phyloP scores from a whole-genome alignment of 2,888 invertebrate genomes.

The Phlogophora meticulosa region DNA sequence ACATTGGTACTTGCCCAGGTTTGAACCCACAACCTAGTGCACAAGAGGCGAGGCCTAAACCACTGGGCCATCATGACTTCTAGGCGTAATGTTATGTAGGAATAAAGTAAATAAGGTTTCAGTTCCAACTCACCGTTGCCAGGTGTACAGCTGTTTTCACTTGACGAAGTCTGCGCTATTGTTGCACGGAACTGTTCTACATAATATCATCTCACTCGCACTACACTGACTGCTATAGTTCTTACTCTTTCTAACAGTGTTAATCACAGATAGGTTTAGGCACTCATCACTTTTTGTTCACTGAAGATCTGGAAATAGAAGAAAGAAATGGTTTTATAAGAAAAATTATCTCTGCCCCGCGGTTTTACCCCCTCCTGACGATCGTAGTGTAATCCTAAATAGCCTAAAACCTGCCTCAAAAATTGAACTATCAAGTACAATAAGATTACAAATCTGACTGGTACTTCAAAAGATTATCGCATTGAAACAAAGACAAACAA shows the following conservation, averaged over 20 bases:
- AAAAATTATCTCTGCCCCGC: no score
- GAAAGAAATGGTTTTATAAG: slow-evolving; percentile 3
- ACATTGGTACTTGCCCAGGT: no score
- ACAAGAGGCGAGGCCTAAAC: no score
- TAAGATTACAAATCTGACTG: no score
- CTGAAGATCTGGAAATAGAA: slow-evolving; percentile 53
- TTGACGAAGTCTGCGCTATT: slow-evolving; percentile 48
- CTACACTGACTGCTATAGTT: slow-evolving; percentile 43
- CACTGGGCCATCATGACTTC: no score
- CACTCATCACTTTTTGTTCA: slow-evolving; percentile 55
- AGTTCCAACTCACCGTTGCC: slow-evolving; percentile 44
- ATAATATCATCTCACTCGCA: slow-evolving; percentile 61
- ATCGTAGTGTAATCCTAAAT: no score
- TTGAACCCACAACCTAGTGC: no score
- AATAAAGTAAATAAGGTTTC: neutral
- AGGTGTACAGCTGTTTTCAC: slow-evolving; percentile 50
- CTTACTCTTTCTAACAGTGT: slow-evolving; percentile 52
- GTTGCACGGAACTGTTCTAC: slow-evolving; percentile 53
- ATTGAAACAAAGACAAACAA: no score
- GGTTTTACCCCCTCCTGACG: no score
- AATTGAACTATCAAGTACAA: no score
- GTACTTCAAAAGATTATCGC: no score
- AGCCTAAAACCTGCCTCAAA: neutral
- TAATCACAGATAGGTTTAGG: slow-evolving; percentile 54
- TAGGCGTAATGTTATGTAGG: no score